phyloP scores from a whole-genome alignment of 2,113 vertebrate species.

The Cricetomys ansorgei region DNA sequence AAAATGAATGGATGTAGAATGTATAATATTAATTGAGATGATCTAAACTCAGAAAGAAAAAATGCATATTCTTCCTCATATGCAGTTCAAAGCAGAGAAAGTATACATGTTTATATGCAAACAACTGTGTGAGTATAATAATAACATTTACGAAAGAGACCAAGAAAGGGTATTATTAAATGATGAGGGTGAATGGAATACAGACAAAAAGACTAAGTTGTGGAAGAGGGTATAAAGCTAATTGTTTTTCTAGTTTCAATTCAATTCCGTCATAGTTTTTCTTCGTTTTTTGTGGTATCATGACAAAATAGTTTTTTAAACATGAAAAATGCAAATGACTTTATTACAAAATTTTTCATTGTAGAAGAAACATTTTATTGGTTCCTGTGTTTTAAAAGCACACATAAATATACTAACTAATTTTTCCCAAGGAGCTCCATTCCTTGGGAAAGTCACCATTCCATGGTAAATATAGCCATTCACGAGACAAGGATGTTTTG shows the following conservation, averaged over 20 bases:
- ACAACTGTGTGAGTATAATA: not conserved
- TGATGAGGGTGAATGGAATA: not conserved
- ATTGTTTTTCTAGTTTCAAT: not conserved
- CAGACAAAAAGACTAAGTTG: not conserved
- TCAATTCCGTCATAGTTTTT: not conserved
- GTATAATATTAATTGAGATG: not conserved
- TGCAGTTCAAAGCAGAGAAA: not conserved
- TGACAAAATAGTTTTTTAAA: not conserved
- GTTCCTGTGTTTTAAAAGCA: not conserved
- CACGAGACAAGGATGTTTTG: not conserved
- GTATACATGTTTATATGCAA: not conserved
- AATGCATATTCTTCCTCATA: not conserved
- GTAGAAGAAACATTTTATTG: not conserved
- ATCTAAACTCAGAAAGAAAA: not conserved
- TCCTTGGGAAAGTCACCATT: too few relatives aligned
- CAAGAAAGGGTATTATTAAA: not conserved
- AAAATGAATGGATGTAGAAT: not conserved
- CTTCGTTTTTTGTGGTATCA: not conserved
- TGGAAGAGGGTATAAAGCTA: not conserved
- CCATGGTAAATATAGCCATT: not conserved
- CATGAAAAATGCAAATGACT: constrained; percentile 39
- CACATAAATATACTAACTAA: not conserved
- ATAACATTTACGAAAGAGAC: not conserved
- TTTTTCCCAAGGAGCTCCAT: not conserved
- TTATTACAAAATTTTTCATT: constrained; percentile 42